A percentile compares a stretch with the other conserved stretches of the same genome.
phyloP scores from a whole-genome alignment of 2,888 invertebrate species.

The Dugesia japonica region DNA sequence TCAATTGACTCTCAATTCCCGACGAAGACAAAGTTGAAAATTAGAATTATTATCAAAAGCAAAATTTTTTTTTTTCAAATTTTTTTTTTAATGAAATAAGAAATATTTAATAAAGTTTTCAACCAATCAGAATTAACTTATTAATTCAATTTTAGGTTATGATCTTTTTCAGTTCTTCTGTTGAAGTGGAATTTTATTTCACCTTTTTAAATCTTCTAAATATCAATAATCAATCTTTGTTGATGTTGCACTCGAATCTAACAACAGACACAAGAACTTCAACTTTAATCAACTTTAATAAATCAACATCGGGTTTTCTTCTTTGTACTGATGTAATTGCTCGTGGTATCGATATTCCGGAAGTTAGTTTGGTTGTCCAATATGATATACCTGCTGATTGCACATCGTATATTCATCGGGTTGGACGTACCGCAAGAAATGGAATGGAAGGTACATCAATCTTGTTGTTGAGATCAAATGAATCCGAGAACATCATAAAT shows the following conservation, averaged over 20 bases:
- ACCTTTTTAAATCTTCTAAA: not conserved
- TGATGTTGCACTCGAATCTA: not conserved
- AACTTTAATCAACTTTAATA: not conserved
- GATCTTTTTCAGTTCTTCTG: not conserved
- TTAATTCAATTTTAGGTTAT: not conserved
- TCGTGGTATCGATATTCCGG: not conserved
- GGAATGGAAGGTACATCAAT: not conserved
- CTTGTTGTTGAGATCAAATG: not conserved
- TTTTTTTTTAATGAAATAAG: no score
- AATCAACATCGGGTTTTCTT: not conserved
- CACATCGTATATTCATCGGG: not conserved
- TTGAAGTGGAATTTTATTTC: not conserved
- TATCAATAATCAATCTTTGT: not conserved
- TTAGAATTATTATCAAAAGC: no score
- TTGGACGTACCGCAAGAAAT: not conserved
- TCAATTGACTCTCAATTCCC: no score
- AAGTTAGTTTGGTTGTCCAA: not conserved
- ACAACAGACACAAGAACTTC: not conserved
- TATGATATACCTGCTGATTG: not conserved
- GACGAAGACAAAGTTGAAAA: no score
- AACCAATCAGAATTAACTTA: no score
- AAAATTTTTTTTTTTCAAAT: no score
- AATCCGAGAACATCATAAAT: not conserved
- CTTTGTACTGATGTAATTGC: not conserved
- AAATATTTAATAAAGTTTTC: no score